Evolutionary conservation across 1,140 invertebrate species (phyloP).

Genomic region (Lasaia peninsularis): DNA sequence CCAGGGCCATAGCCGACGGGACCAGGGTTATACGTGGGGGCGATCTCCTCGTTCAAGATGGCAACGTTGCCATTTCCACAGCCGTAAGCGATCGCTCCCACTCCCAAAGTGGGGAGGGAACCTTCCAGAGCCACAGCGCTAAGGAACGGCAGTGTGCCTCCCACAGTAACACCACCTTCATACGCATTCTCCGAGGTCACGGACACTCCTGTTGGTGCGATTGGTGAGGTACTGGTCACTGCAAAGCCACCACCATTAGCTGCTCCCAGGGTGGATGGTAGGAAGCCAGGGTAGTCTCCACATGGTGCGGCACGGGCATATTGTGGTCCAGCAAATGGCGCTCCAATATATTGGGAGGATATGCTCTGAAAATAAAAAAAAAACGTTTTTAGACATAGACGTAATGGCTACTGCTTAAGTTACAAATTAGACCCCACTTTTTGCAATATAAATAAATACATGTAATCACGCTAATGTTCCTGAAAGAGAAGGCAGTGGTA

Average conservation of each 20-base stretch:
- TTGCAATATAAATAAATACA: no score
- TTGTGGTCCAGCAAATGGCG: neutral
- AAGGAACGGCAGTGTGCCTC: constrained; percentile 38
- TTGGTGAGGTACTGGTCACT: constrained; percentile 29
- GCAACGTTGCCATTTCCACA: constrained; percentile 36
- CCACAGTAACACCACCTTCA: constrained; percentile 18
- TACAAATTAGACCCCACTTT: no score
- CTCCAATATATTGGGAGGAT: constrained; percentile 21
- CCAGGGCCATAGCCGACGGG: constrained; percentile 26
- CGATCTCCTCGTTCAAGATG: constrained; percentile 30
- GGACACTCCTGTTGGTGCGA: constrained; percentile 24
- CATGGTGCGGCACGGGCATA: constrained; percentile 6
- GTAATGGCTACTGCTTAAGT: no score
- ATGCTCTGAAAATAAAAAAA: constrained; percentile 16
- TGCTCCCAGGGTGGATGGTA: constrained; percentile 13
- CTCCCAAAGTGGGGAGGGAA: constrained; percentile 31
- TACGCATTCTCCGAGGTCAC: constrained; percentile 7
- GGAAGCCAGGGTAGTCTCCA: neutral
- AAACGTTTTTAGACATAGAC: neutral
- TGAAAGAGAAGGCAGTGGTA: no score
- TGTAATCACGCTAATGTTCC: no score
- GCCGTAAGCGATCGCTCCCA: constrained; percentile 22
- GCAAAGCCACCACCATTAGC: constrained; percentile 25
- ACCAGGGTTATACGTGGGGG: neutral
- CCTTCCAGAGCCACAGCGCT: constrained; percentile 39